Base-by-base conservation (phyloP, 2,113 vertebrate species). In the Lagopus leucura region DNA sequence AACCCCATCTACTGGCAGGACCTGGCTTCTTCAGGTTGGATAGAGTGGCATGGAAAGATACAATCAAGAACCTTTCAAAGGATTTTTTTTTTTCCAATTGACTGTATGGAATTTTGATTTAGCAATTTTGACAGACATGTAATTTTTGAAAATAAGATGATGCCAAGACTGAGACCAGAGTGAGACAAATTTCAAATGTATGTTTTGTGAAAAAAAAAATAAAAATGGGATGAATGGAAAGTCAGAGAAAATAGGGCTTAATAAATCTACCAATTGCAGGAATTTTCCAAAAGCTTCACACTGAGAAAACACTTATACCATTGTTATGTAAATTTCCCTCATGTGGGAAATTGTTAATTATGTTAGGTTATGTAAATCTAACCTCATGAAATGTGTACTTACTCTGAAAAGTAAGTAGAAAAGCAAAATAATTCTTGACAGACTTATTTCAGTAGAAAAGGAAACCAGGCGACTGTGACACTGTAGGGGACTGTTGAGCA, bases 401-500 rank as follows among this genome's bases (percentile, higher is more conserved):
- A 75, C 16, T 28, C 27, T 64, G n/a, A 79, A n/a, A 34, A 55
- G 47, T 20, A 24, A 11, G 3, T 25, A 28, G 19, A 75, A 69
- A 75, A 40, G 45, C 40, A 71, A 57, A 89, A 11, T 15, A 48
- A 64, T 50, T 64, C 6, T 27, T 32, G 42, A 64, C 18, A 7
- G 22, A 70, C 54, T 58, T 7, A 34, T 55, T 69, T 63, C 40
- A 71, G 36, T 3, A 32, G 21, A 40, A 63, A 36, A 38, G 38
- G 58, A 83, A 42, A 57, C 21, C 20, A 57, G 25, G 38, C 36
- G 7, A 43, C 58, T 15, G 43, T 4, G 4, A 78, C 10, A 8
- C 58, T 36, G 6, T 5, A 27, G 50, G 8, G 21, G 58, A 57
- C 34, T 7, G 11, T 2, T 20, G 1, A 25, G 11, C 1, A 6